Conservation (phyloP, 2,113 vertebrate species). For the Crotalus viridis region DNA sequence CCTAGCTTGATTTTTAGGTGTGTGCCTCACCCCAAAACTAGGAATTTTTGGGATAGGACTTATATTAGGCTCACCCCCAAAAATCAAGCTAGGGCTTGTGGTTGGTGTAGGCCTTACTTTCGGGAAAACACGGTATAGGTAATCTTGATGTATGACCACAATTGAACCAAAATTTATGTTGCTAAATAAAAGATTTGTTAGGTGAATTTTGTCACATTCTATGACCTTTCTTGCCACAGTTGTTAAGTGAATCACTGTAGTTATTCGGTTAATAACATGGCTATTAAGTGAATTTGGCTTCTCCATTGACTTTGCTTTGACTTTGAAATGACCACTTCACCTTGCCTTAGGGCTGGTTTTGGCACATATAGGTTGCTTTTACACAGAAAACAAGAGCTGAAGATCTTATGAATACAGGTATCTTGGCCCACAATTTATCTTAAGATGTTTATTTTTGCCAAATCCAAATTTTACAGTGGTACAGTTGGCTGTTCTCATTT, state of each 20-base stretch:
- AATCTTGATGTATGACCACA: background rate
- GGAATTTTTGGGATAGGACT: too few species aligned
- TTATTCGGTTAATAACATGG: background rate
- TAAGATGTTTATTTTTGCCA: background rate
- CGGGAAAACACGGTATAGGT: background rate
- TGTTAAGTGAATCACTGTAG: background rate
- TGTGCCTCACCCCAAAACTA: too few species aligned
- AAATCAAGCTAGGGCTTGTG: too few species aligned
- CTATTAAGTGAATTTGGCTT: background rate
- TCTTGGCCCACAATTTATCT: background rate
- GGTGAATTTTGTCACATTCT: background rate
- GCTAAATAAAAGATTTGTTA: background rate
- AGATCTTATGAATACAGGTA: background rate
- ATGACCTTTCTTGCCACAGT: background rate
- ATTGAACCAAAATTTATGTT: background rate
- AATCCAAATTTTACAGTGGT: background rate
- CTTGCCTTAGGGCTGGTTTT: background rate
- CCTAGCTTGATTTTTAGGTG: too few species aligned
- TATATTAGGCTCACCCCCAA: too few species aligned
- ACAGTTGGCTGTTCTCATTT: background rate
- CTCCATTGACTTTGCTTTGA: background rate
- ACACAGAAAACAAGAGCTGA: background rate
- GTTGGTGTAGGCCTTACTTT: too few species aligned
- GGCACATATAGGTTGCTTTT: background rate
- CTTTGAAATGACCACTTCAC: background rate